Evolutionary conservation across 2,888 invertebrate genomes (phyloP).

Genomic region (Nycteola revayana): DNA sequence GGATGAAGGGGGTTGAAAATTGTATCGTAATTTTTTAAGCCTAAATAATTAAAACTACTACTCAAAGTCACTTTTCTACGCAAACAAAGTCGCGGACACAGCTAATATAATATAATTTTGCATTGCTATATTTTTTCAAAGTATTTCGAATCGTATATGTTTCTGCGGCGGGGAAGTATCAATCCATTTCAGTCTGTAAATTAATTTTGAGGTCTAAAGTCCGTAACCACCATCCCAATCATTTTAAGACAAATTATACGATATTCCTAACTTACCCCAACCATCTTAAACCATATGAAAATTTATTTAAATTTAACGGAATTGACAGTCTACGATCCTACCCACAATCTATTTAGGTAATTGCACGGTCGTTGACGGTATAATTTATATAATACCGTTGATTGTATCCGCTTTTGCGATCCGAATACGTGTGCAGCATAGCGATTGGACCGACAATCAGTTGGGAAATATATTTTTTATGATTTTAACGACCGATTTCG

Average conservation of each 20-base stretch:
- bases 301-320: conserved; percentile 26
- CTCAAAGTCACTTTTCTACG: no score
- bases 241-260: not conserved
- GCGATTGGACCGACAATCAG: conserved; percentile 7
- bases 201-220: no score
- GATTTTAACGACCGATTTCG: conserved; percentile 6
- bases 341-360: conserved; percentile 32
- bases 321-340: conserved; percentile 16
- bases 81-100: no score
- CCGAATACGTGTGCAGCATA: conserved; percentile 26
- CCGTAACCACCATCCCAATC: no score
- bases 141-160: no score
- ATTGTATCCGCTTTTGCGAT: conserved; percentile 29
- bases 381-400: conserved; percentile 19
- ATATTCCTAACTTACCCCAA: conserved; percentile 4
- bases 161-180: no score
- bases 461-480: conserved; percentile 7
- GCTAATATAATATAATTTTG: no score
- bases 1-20: no score
- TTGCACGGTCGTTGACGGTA: conserved; percentile 33
- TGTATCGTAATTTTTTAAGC: no score
- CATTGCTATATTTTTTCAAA: no score
- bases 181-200: no score
- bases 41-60: no score
- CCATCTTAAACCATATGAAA: conserved; percentile 9